These are phyloP conservation scores for Aurelia aurita complex sp. Pacific DNA, from an alignment of 30 jellyfish, hydroid and myxozoan species.

Conservation along the genomic window DNA sequence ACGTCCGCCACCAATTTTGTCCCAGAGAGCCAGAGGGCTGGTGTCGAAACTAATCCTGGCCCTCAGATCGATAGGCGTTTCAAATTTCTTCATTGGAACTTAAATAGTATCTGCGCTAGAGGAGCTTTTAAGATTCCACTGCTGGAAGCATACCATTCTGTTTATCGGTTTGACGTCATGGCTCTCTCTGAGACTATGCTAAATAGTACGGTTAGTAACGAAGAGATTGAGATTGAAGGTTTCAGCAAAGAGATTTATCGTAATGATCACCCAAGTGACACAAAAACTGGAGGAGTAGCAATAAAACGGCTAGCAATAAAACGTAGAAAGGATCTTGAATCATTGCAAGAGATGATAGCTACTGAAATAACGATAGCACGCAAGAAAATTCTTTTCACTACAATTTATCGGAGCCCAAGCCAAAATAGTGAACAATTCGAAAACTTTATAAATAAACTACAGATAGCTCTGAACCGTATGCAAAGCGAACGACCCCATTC, in stretches of 20 bases:
- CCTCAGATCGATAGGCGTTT: constrained; percentile 16
- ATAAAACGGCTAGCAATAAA: background rate
- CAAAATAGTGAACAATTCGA: constrained; percentile 3
- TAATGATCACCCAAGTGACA: too few species aligned
- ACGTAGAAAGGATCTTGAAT: constrained; percentile 38
- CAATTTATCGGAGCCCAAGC: constrained; percentile 30
- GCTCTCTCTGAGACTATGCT: constrained; percentile 25
- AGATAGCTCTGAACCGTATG: constrained; percentile 6
- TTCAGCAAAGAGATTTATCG: too few species aligned
- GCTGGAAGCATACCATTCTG: constrained; percentile 19
- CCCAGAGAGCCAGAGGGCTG: constrained; percentile 35
- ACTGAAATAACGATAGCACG: constrained; percentile 6
- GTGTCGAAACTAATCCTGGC: constrained; percentile 39
- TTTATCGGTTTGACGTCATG: constrained; percentile 17
- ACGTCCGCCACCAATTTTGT: constrained; percentile 29
- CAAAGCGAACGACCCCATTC: constrained; percentile 26
- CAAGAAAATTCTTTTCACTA: constrained; percentile 6
- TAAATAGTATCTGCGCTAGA: background rate
- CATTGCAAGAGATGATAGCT: constrained; percentile 4
- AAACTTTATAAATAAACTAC: background rate
- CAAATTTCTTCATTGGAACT: constrained; percentile 18
- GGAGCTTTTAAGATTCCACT: constrained; percentile 20
- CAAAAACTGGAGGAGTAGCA: too few species aligned
- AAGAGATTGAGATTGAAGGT: too few species aligned
- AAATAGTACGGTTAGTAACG: too few species aligned